These are phyloP conservation scores for Cassiopea andromeda DNA, from an alignment of 30 jellyfish, hydroid and myxozoan species.

Conservation along the genomic window DNA sequence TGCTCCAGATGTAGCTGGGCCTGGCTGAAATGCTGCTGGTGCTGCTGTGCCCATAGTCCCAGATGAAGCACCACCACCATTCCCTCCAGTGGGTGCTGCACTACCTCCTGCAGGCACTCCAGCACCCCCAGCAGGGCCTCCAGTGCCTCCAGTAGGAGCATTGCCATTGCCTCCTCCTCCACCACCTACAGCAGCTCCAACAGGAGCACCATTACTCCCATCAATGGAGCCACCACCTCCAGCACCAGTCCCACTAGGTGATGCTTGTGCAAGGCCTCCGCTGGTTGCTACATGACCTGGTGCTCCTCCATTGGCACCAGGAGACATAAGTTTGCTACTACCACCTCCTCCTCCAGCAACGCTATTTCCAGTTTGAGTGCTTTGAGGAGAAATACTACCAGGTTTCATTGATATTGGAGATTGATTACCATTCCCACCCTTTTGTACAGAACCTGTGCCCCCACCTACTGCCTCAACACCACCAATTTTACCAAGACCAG, in stretches of 20 bases:
- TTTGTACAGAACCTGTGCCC: constrained; percentile 47
- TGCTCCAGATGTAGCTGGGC: constrained; percentile 31
- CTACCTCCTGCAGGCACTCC: constrained; percentile 50
- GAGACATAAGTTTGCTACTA: not conserved
- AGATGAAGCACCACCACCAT: constrained; percentile 52
- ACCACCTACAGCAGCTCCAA: constrained; percentile 27
- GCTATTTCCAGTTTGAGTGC: constrained; percentile 26
- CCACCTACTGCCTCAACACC: constrained; percentile 60
- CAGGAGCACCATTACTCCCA: constrained; percentile 36
- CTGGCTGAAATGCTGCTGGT: constrained; percentile 19
- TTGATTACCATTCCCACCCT: constrained; percentile 85
- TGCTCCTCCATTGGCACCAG: constrained; percentile 54
- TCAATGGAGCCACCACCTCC: constrained; percentile 19
- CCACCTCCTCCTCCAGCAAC: constrained; percentile 63
- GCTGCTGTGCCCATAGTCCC: constrained; percentile 22
- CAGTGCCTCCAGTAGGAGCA: constrained; percentile 52
- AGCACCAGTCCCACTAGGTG: constrained; percentile 8
- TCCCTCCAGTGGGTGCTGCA: constrained; percentile 61
- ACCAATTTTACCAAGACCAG: constrained; percentile 70
- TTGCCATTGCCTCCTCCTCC: constrained; percentile 14
- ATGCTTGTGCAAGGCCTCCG: constrained; percentile 54
- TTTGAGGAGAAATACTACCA: not conserved
- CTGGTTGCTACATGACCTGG: constrained; percentile 35
- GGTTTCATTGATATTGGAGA: constrained; percentile 14
- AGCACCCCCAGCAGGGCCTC: constrained; percentile 40